Evolutionary conservation across 2,113 vertebrate species (phyloP).

Genomic region (Poeciliopsis turrubarensis): DNA sequence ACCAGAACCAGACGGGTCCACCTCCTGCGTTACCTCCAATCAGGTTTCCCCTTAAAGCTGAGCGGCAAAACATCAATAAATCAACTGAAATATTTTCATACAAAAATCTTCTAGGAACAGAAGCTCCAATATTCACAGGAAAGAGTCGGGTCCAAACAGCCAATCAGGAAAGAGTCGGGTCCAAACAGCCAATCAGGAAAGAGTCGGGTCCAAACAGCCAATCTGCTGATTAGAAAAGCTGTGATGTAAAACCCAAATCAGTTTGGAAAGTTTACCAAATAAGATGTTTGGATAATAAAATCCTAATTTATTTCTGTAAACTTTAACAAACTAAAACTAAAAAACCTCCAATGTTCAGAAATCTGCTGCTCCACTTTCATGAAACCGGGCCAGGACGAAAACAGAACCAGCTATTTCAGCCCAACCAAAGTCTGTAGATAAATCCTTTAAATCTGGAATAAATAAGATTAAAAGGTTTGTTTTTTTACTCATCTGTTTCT

Average conservation of each 20-base stretch:
- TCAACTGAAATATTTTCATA: slow-evolving; percentile 63
- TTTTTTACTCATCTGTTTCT: background rate
- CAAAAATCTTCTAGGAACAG: slow-evolving; percentile 63
- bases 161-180: no score
- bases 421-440: slow-evolving; percentile 14
- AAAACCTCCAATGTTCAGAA: background rate
- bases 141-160: slow-evolving; percentile 12
- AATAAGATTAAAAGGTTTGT: background rate
- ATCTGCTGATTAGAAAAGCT: no score
- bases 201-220: no score
- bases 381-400: slow-evolving; percentile 10
- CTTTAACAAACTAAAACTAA: background rate
- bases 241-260: no score
- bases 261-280: background rate
- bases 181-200: no score
- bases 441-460: slow-evolving; percentile 6
- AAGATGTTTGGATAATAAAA: no score
- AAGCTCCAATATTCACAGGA: slow-evolving; percentile 56
- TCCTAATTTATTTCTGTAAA: background rate
- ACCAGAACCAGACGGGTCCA: slow-evolving; percentile 42
- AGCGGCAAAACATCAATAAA: slow-evolving; percentile 45
- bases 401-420: slow-evolving; percentile 60
- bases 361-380: background rate
- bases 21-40: slow-evolving; percentile 37
- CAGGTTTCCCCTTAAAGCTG: slow-evolving; percentile 46